Evolutionary conservation across 2,888 invertebrate genomes (phyloP).

Genomic region (Synanthedon andrenaeformis): DNA sequence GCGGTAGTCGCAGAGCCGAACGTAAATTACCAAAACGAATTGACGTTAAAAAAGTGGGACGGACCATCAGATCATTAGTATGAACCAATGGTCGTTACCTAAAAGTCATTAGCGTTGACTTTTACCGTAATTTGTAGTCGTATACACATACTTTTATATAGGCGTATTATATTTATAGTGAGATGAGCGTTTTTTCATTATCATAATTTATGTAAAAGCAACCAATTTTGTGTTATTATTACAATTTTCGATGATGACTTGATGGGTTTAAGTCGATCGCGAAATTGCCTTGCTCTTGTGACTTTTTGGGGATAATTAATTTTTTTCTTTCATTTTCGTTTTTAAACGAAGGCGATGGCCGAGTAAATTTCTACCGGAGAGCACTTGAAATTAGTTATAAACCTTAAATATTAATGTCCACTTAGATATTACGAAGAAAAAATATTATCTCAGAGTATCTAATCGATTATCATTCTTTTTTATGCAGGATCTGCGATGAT

Average conservation of each 20-base stretch:
- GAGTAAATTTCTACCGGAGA: background rate
- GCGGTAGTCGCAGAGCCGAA: constrained; percentile 40
- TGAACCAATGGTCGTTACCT: constrained; percentile 66
- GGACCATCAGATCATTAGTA: constrained; percentile 58
- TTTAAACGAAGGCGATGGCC: background rate
- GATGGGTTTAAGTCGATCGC: constrained; percentile 29
- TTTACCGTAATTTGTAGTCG: constrained; percentile 59
- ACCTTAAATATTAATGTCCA: too few relatives aligned
- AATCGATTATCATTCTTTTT: too few relatives aligned
- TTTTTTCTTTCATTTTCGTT: background rate
- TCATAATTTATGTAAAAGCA: constrained; percentile 54
- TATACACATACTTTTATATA: constrained; percentile 15
- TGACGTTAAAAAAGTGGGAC: constrained; percentile 61
- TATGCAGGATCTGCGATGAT: too few relatives aligned
- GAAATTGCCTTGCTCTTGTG: constrained; percentile 14
- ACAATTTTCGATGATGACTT: constrained; percentile 33
- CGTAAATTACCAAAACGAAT: constrained; percentile 59
- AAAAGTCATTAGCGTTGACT: constrained; percentile 67
- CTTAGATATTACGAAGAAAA: too few relatives aligned
- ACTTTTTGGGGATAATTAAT: constrained; percentile 1
- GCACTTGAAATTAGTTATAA: too few relatives aligned
- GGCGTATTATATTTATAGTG: constrained; percentile 9
- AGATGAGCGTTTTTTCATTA: constrained; percentile 19
- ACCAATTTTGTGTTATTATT: constrained; percentile 56
- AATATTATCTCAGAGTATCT: too few relatives aligned